phyloP scores from a whole-genome alignment of 2,113 vertebrate species.

The Cichladusa arquata region DNA sequence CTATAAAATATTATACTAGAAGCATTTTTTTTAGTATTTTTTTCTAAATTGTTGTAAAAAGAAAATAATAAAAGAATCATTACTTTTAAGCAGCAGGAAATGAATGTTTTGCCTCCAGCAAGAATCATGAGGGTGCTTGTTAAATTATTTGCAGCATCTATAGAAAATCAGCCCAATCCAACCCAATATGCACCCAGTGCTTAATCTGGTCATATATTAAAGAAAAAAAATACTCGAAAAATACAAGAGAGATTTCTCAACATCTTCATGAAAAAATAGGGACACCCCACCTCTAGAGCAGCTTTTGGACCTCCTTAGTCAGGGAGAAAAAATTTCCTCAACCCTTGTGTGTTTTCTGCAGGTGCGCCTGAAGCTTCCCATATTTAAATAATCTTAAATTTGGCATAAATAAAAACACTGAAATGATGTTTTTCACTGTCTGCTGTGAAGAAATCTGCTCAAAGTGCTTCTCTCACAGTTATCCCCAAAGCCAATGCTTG shows the following conservation, averaged over 20 bases:
- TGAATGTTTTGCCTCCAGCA: slow-evolving; percentile 32
- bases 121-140: not conserved
- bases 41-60: not conserved
- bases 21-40: not conserved
- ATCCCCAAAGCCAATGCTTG: rapidly evolving
- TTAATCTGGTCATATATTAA: not conserved
- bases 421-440: rapidly evolving
- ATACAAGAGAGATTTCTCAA: not conserved
- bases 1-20: not conserved
- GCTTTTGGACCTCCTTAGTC: not conserved
- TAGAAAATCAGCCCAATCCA: not conserved
- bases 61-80: not conserved
- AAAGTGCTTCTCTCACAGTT: rapidly evolving
- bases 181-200: no score
- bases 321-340: not conserved
- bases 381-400: not conserved
- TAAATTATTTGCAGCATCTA: not conserved
- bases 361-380: not conserved
- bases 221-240: not conserved
- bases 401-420: not conserved
- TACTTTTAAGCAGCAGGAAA: slow-evolving; percentile 20
- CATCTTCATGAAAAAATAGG: rapidly evolving
- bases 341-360: not conserved
- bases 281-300: not conserved
- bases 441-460: not conserved